Percentiles rank a stretch among this genome's conserved stretches.
Conservation (phyloP, 1,140 invertebrate species). For the Orchesella cincta region DNA sequence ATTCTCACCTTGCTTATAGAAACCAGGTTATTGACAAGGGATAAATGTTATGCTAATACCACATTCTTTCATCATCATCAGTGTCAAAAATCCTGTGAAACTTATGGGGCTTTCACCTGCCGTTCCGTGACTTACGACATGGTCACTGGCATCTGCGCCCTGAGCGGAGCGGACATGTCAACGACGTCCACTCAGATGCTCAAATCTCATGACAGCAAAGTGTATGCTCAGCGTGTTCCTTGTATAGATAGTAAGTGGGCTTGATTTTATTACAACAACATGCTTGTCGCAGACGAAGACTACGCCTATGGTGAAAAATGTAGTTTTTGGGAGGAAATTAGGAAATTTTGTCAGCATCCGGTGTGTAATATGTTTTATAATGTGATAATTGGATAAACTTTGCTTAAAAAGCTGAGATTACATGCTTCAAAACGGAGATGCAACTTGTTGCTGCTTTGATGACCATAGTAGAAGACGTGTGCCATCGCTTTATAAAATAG, state of each 20-base stretch:
- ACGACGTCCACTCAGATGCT: slow-evolving; percentile 48
- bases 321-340: neutral
- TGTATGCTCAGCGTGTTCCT: slow-evolving; percentile 47
- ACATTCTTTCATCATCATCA: slow-evolving; percentile 9
- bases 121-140: slow-evolving; percentile 46
- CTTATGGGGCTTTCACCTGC: slow-evolving; percentile 48
- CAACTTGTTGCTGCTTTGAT: neutral
- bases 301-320: neutral
- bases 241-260: slow-evolving; percentile 49
- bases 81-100: slow-evolving; percentile 49
- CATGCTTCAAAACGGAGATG: too few relatives aligned
- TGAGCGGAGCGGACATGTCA: slow-evolving; percentile 47
- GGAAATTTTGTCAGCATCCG: neutral
- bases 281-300: neutral
- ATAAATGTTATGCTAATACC: neutral
- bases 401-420: neutral
- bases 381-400: neutral
- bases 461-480: neutral
- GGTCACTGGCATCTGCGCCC: slow-evolving; percentile 36
- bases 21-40: neutral
- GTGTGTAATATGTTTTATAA: neutral
- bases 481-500: too few relatives aligned
- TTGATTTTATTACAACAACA: neutral
- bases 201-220: slow-evolving; percentile 41
- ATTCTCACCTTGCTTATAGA: neutral